These are phyloP conservation scores for Megaptera novaeangliae DNA, from an alignment of 2,113 vertebrate genomes.

Conservation along the genomic window DNA sequence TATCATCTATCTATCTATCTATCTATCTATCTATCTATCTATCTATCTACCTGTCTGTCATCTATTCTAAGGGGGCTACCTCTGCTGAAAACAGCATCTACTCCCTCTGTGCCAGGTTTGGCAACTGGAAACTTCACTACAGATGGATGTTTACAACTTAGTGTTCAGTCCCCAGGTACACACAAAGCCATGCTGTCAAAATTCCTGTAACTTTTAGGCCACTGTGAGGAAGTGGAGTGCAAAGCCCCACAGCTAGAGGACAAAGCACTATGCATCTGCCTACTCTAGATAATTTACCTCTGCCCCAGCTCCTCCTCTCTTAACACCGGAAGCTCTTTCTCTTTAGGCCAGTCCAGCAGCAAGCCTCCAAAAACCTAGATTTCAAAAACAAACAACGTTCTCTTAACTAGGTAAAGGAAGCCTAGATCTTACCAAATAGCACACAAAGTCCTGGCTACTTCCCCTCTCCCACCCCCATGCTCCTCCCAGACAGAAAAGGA, in stretches of 20 bases:
- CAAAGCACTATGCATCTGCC: background rate
- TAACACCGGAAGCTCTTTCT: fast-evolving
- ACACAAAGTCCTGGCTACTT: background rate
- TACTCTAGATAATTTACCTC: background rate
- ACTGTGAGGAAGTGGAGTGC: background rate
- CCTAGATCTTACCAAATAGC: background rate
- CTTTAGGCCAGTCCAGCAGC: background rate
- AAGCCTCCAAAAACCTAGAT: background rate
- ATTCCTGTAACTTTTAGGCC: background rate
- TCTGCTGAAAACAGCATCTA: background rate
- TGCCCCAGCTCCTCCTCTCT: background rate
- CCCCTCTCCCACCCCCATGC: background rate
- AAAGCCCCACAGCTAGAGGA: background rate
- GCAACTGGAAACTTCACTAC: background rate
- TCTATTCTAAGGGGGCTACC: background rate
- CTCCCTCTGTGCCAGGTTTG: background rate
- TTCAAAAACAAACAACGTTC: background rate
- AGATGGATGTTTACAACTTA: background rate
- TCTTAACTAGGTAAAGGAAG: background rate
- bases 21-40: background rate
- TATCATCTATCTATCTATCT: background rate
- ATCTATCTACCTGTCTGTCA: background rate
- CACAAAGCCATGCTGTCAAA: background rate
- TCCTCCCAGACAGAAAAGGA: background rate
- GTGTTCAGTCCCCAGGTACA: background rate